Conservation (phyloP, 1,140 invertebrate species). For the Venustaconcha ellipsiformis region DNA sequence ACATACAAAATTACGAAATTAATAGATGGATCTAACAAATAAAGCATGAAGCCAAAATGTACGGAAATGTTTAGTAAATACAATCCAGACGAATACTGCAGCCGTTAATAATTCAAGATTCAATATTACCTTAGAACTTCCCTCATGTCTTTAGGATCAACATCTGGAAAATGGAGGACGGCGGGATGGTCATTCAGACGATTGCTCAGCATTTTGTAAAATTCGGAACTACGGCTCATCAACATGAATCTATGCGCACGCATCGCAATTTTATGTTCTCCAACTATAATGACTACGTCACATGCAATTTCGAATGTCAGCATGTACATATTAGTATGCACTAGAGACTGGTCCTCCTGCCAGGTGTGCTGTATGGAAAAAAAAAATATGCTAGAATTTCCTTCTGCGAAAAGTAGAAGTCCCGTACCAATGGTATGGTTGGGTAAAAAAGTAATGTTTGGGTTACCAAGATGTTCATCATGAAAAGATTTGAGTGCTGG, state of each 20-base stretch:
- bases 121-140: conserved; percentile 11
- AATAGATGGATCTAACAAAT: too few species aligned
- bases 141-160: not conserved
- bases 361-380: conserved; percentile 1
- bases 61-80: too few species aligned
- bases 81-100: too few species aligned
- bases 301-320: conserved; percentile 19
- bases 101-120: not conserved
- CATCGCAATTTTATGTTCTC: conserved; percentile 3
- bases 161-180: conserved; percentile 8
- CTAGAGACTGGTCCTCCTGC: conserved; percentile 24
- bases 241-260: conserved; percentile 31
- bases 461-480: too few species aligned
- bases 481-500: too few species aligned
- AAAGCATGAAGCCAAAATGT: too few species aligned
- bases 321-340: conserved; percentile 29
- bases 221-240: conserved; percentile 27
- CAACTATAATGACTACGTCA: conserved; percentile 38
- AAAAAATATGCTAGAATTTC: too few species aligned
- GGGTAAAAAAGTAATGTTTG: too few species aligned
- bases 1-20: too few species aligned
- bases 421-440: too few species aligned
- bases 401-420: too few species aligned
- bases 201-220: conserved; percentile 22
- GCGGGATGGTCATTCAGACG: conserved; percentile 4